Percentiles rank a stretch among this genome's conserved stretches.
phyloP scores from a whole-genome alignment of 2,888 invertebrate genomes.

The Hirtodrosophila trivittata region DNA sequence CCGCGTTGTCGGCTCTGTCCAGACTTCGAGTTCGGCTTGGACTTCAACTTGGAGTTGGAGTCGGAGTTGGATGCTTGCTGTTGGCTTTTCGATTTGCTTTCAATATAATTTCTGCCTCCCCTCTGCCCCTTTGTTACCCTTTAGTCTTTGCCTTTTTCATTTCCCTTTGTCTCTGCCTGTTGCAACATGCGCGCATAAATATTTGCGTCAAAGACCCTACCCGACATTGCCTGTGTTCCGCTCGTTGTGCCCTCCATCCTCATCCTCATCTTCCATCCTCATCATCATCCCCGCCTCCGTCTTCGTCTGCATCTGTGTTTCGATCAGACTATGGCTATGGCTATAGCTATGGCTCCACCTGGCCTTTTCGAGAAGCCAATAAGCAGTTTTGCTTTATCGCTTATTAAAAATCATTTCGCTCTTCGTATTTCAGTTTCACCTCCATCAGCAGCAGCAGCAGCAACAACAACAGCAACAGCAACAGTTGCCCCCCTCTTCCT shows the following conservation, averaged over 20 bases:
- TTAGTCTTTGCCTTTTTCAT: constrained; percentile 2
- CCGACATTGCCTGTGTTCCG: constrained; percentile 34
- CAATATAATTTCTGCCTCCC: constrained; percentile 61
- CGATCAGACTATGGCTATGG: neutral
- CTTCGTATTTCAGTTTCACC: constrained; percentile 78
- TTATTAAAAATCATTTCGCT: constrained; percentile 83
- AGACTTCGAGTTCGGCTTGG: neutral
- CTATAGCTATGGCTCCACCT: constrained; percentile 40
- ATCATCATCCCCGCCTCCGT: constrained; percentile 9
- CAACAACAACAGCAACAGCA: constrained; percentile 18
- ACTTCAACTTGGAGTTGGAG: constrained; percentile 6
- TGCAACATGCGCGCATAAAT: constrained; percentile 62
- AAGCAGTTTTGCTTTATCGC: constrained; percentile 83
- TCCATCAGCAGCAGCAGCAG: constrained; percentile 42
- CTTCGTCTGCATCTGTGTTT: constrained; percentile 10
- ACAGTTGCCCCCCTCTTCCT: constrained; percentile 25
- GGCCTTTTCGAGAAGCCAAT: constrained; percentile 71
- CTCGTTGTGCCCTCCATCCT: constrained; percentile 8
- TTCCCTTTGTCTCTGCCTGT: constrained; percentile 1
- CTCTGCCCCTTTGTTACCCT: constrained; percentile 1
- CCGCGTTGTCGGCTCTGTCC: constrained; percentile 3
- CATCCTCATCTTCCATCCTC: constrained; percentile 3
- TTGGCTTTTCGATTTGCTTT: constrained; percentile 75
- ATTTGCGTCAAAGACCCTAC: constrained; percentile 53
- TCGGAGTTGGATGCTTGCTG: constrained; percentile 42